These are phyloP conservation scores for Lithobius niger DNA, from an alignment of 1,140 invertebrate genomes.

Conservation along the genomic window DNA sequence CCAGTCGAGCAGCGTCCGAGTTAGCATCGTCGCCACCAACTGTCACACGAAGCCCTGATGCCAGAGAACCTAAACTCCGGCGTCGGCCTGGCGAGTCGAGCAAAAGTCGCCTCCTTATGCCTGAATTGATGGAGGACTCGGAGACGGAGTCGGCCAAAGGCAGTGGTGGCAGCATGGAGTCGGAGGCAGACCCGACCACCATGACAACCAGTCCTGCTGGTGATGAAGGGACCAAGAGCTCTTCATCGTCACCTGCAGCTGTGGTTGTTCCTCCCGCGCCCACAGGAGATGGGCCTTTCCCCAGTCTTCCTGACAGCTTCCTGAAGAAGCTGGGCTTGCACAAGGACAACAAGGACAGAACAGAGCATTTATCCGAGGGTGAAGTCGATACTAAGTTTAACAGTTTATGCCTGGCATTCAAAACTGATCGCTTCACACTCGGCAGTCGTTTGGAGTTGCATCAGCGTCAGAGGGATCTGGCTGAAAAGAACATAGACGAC, in stretches of 20 bases:
- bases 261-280: background rate
- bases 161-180: conserved; percentile 9
- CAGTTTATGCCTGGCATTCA: conserved; percentile 37
- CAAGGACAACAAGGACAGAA: too few relatives aligned
- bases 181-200: conserved; percentile 13
- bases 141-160: conserved; percentile 16
- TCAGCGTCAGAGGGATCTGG: conserved; percentile 36
- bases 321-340: conserved; percentile 13
- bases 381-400: conserved; percentile 36
- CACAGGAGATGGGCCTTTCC: conserved; percentile 12
- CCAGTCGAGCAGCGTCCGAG: too few relatives aligned
- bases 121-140: conserved; percentile 16
- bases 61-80: too few relatives aligned
- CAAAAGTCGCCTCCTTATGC: conserved; percentile 8
- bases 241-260: background rate
- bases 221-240: background rate
- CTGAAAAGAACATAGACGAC: conserved; percentile 36
- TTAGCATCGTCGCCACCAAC: too few relatives aligned
- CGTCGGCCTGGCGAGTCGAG: background rate
- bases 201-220: too few relatives aligned
- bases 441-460: conserved; percentile 34
- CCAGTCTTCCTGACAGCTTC: conserved; percentile 15
- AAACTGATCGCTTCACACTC: conserved; percentile 38
- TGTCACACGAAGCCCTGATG: too few relatives aligned
- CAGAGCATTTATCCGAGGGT: too few relatives aligned